phyloP scores from a whole-genome alignment of 2,113 vertebrate genomes.

The Chinchilla lanigera region DNA sequence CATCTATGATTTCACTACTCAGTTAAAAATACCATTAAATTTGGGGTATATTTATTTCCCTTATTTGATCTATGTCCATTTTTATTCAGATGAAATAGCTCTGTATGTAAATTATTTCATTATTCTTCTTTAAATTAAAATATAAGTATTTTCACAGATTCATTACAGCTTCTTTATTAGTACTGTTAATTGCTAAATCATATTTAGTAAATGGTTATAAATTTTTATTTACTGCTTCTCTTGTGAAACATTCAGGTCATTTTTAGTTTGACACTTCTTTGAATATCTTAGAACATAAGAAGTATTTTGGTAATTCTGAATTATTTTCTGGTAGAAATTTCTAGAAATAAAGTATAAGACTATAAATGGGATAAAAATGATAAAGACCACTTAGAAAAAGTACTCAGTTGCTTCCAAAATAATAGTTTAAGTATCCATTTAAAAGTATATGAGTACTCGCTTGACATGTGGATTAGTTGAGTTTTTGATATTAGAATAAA shows the following conservation, averaged over 20 bases:
- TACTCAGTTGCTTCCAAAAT: neutral
- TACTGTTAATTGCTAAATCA: neutral
- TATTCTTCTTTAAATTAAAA: neutral
- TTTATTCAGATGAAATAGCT: neutral
- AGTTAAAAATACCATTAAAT: neutral
- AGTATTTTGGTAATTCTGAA: neutral
- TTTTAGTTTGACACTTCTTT: neutral
- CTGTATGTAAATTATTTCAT: neutral
- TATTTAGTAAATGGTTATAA: neutral
- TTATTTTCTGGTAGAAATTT: neutral
- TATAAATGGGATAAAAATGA: neutral
- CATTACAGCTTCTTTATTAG: neutral
- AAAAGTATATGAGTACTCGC: neutral
- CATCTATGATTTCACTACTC: neutral
- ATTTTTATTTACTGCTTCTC: neutral
- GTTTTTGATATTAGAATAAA: neutral
- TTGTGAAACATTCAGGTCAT: neutral
- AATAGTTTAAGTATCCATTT: neutral
- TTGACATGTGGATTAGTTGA: neutral
- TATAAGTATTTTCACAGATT: neutral
- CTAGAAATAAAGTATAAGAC: neutral
- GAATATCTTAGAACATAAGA: neutral
- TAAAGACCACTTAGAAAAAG: neutral
- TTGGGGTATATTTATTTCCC: neutral
- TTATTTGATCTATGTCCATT: neutral